Evolutionary conservation across 2,888 invertebrate genomes (phyloP), one percentile per base, ranked within the genome.

Genomic region (Acleris sparsana): DNA sequence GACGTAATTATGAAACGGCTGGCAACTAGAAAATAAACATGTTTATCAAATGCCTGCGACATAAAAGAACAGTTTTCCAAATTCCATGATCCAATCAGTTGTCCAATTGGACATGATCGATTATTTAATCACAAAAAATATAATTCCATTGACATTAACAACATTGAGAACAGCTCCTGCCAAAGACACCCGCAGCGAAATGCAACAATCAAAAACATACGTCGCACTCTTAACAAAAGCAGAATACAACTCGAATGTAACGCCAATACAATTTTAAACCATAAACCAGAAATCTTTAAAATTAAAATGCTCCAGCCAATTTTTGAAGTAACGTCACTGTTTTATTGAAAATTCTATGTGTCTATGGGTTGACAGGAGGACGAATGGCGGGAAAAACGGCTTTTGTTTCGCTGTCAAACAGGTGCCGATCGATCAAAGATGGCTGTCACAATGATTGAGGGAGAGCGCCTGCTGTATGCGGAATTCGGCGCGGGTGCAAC

Each of bases 341-440:
- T 13, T 39, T 13, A 13, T 39, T 39, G 4, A 13, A 39, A 13
- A 39, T 3, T 39, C 33, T 49, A 68, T 65, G 57, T 53, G 60
- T 63, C 20, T 46, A 66, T 48, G 43, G 39, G 62, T 20, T 29
- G 33, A 49, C 62, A 29, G 20, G 44, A 55, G 48, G 46, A 48
- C 46, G 53, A 59, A 62, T 66, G 62, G 63, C 58, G 59, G 53
- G 59, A 63, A 67, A 67, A 61, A 68, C 61, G 29, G 61, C 53
- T 63, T 62, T 61, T 69, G 72, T 75, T 71, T 73, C 59, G 69
- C 63, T 64, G 70, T 67, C 72, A 70, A 52, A 67, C 68, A 64
- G 69, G 71, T n/a, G 46, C 46, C 76, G 72, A 86, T 86, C 87
- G 80, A 87, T 87, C 87, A 85, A 77, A 76, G 75, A 33, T 46